Evolutionary conservation across 2,888 invertebrate species (phyloP).

Genomic region (Hypercompe scribonia): DNA sequence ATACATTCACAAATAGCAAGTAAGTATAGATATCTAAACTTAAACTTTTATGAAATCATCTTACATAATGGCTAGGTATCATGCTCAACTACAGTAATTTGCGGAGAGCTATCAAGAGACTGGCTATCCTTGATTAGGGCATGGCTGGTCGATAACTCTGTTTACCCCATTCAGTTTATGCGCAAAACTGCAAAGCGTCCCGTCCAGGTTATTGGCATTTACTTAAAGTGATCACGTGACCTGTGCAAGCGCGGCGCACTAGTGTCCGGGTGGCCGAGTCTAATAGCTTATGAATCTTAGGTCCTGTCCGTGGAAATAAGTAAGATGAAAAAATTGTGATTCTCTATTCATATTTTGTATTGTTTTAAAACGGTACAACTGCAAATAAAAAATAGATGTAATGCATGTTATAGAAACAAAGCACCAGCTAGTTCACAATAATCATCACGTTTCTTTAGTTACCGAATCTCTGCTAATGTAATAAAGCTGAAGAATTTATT

Average conservation of each 20-base stretch:
- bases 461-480: too few relatives aligned
- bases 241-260: conserved; percentile 27
- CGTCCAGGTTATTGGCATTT: conserved; percentile 44
- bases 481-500: too few relatives aligned
- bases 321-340: conserved; percentile 13
- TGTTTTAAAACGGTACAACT: neutral
- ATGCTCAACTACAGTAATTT: conserved; percentile 67
- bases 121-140: conserved; percentile 62
- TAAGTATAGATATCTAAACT: neutral
- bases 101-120: conserved; percentile 56
- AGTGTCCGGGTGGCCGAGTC: conserved; percentile 53
- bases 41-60: conserved; percentile 30
- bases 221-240: conserved; percentile 50
- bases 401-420: neutral
- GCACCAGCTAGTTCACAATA: neutral
- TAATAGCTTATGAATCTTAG: conserved; percentile 27
- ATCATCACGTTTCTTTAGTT: neutral
- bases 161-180: conserved; percentile 53
- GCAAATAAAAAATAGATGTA: neutral
- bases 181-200: conserved; percentile 33
- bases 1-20: neutral
- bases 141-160: conserved; percentile 62
- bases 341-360: neutral
- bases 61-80: conserved; percentile 41
- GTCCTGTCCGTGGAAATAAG: conserved; percentile 10